These are phyloP conservation scores for Drosophila trapezifrons DNA, from an alignment of 1,140 invertebrate genomes.

Conservation along the genomic window DNA sequence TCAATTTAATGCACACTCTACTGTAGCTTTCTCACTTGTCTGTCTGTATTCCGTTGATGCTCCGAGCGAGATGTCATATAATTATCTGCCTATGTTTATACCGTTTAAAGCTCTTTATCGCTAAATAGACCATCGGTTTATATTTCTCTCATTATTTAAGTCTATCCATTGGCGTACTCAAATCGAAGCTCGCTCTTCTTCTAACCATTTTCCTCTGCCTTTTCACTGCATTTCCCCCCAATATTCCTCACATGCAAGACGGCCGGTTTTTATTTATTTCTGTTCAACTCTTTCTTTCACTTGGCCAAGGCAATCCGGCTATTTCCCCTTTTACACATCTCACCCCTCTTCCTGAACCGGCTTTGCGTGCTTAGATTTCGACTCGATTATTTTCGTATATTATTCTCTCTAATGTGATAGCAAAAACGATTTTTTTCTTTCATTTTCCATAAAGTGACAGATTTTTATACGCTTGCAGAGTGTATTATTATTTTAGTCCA, in stretches of 20 bases:
- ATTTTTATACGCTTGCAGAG: conserved; percentile 23
- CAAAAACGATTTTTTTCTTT: conserved; percentile 5
- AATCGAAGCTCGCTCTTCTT: conserved; percentile 11
- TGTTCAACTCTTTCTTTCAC: conserved; percentile 71
- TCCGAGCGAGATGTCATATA: not conserved
- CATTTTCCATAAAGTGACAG: conserved; percentile 13
- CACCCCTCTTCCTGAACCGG: conserved; percentile 16
- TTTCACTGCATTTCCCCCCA: conserved; percentile 5
- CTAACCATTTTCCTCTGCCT: conserved; percentile 5
- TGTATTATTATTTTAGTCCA: too few species aligned
- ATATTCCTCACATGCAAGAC: conserved; percentile 18
- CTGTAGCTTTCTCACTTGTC: conserved; percentile 1
- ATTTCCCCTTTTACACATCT: conserved; percentile 6
- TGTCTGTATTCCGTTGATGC: not conserved
- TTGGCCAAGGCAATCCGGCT: conserved; percentile 55
- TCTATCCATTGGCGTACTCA: conserved; percentile 1
- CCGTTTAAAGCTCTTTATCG: conserved; percentile 1
- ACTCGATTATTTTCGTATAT: conserved; percentile 32
- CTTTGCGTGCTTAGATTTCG: conserved; percentile 35
- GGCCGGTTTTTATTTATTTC: conserved; percentile 33
- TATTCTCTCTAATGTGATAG: conserved; percentile 32
- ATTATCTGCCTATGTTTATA: not conserved
- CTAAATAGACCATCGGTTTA: not conserved
- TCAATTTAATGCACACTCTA: not conserved
- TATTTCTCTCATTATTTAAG: conserved; percentile 8